Evolutionary conservation across 2,797 vertebrate genomes (phyloP), one percentile per base, ranked within the genome.

Genomic region (Brachymystax lenok): DNA sequence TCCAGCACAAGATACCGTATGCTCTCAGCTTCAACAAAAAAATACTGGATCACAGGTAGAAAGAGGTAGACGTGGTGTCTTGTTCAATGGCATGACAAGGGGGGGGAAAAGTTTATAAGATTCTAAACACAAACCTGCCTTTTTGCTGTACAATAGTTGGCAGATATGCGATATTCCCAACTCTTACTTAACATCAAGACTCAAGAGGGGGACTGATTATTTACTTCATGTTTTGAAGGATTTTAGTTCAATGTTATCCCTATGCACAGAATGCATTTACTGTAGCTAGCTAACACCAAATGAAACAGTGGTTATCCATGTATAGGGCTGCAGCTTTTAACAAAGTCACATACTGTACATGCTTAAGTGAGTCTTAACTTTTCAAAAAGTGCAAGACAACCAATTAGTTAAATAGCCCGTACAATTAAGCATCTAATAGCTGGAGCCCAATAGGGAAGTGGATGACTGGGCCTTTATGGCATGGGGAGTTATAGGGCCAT

Each of bases 381-480:
- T 79, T 51, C 19, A 72, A 51, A 77, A 61, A 30, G 35, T 17
- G 61, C 24, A 74, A 78, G 73, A 73, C 10, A 82, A 79, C 73
- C 69, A 59, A 83, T 33, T 64, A 74, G 73, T 72, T 72, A 75
- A 75, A 21, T 77, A 75, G 71, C 13, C 70, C 74, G 78, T 61
- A 16, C 28, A 68, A 76, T 52, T n/a, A 80, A 81, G 19, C 63
- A 30, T 59, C 33, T 74, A 86, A 87, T 75, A 68, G 56, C 77
- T 81, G 71, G 54, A 3, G 77, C 59, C 46, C 28, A 80, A 83
- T 83, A 81, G 77, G 83, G 52, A 88, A 78, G 80, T 10, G 14
- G 4, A 2, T 51, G 75, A 70, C 82, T 82, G n/a, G 12, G n/a
- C 24, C 17, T 56, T 17, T 56, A 68, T 33, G 28, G 40, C 10